phyloP scores from a whole-genome alignment of 2,888 invertebrate species.

The Gasteruption jaculator region DNA sequence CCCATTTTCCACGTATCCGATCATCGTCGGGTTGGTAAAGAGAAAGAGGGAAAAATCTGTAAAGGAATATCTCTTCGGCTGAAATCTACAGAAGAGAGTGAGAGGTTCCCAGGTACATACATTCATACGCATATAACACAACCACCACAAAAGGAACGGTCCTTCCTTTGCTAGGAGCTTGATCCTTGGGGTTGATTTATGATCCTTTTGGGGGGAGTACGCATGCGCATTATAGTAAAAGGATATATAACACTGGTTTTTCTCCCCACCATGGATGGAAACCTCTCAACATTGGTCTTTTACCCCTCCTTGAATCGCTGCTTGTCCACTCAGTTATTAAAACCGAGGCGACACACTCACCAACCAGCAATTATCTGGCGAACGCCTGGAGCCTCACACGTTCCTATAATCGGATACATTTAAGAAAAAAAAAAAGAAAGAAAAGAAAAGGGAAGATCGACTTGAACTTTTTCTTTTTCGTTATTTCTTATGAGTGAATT shows the following conservation, averaged over 20 bases:
- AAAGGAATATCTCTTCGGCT: too few species aligned
- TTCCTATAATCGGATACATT: constrained; percentile 15
- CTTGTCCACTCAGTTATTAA: constrained; percentile 50
- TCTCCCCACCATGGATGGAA: constrained; percentile 14
- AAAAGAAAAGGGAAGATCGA: too few species aligned
- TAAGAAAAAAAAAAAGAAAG: too few species aligned
- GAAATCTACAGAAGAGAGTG: too few species aligned
- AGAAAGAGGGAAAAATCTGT: too few species aligned
- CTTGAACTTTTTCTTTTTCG: too few species aligned
- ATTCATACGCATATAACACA: too few species aligned
- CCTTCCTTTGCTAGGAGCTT: constrained; percentile 20
- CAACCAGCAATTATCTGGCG: constrained; percentile 49
- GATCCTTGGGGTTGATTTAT: constrained; percentile 43
- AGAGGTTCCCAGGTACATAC: too few species aligned
- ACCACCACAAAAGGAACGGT: constrained; percentile 28
- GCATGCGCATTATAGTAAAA: constrained; percentile 34
- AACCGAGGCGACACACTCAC: constrained; percentile 47
- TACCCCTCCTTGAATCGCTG: constrained; percentile 41
- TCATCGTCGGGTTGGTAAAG: too few species aligned
- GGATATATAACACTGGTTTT: constrained; percentile 19
- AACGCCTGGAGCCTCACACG: constrained; percentile 40
- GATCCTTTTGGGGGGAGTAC: constrained; percentile 34
- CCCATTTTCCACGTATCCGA: too few species aligned
- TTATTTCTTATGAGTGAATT: too few species aligned
- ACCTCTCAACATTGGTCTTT: too few species aligned